These are phyloP conservation scores for Drosophila neoperkinsi DNA, from an alignment of 2,888 invertebrate species.

Conservation along the genomic window DNA sequence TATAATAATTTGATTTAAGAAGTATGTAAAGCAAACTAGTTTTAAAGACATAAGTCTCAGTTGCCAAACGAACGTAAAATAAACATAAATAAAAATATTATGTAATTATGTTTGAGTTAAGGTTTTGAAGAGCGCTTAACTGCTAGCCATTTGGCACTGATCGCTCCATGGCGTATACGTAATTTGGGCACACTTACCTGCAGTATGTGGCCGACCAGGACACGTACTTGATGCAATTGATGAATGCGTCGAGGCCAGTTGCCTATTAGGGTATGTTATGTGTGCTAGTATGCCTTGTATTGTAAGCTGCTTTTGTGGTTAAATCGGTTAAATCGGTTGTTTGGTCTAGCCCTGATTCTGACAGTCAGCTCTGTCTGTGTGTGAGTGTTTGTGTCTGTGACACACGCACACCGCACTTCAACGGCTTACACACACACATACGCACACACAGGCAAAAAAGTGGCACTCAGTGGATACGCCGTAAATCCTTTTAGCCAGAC, in stretches of 20 bases:
- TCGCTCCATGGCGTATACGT: constrained; percentile 36
- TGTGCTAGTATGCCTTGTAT: constrained; percentile 2
- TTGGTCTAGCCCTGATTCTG: constrained; percentile 21
- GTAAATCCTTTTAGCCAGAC: constrained; percentile 58
- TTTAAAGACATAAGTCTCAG: not conserved
- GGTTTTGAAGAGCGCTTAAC: not conserved
- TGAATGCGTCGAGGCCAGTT: not conserved
- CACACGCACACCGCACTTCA: constrained; percentile 30
- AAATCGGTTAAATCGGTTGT: constrained; percentile 40
- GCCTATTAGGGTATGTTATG: constrained; percentile 3
- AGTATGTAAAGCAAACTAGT: not conserved
- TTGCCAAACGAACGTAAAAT: not conserved
- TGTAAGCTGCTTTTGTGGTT: constrained; percentile 57
- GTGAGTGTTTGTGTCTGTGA: constrained; percentile 26
- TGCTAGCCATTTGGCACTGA: not conserved
- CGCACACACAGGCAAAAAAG: constrained; percentile 6
- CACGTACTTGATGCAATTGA: constrained; percentile 18
- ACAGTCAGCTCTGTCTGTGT: constrained; percentile 1
- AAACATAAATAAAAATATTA: not conserved
- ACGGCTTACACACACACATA: constrained; percentile 25
- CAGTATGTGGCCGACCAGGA: constrained; percentile 17
- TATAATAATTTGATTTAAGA: not conserved
- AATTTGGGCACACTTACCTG: constrained; percentile 42
- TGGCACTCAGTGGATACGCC: constrained; percentile 1
- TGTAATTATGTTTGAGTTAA: not conserved